phyloP scores from a whole-genome alignment of 2,113 vertebrate species.

The Cyrtonyx montezumae region DNA sequence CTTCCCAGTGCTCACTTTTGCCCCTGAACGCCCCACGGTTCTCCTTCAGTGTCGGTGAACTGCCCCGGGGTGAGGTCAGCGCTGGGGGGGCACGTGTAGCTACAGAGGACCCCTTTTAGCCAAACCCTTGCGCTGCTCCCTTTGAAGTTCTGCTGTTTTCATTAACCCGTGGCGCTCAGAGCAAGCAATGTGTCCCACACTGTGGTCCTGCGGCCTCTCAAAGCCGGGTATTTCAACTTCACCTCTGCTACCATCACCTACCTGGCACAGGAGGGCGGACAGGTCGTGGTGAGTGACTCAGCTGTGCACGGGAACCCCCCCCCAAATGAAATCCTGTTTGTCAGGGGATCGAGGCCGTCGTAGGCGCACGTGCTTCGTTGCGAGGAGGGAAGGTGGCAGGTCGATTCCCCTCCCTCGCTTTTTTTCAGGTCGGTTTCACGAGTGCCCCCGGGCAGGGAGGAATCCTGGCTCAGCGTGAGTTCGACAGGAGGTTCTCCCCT shows the following conservation, averaged over 20 bases:
- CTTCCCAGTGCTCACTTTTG: fast-evolving
- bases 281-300: slow-evolving; percentile 86
- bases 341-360: fast-evolving
- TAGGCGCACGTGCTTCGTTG: fast-evolving
- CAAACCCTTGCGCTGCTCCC: fast-evolving
- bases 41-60: background rate
- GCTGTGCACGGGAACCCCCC: background rate
- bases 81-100: background rate
- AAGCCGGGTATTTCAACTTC: slow-evolving; percentile 97
- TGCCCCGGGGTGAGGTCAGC: background rate
- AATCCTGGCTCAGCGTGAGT: slow-evolving; percentile 94
- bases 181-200: slow-evolving; percentile 97
- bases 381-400: background rate
- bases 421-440: slow-evolving; percentile 88
- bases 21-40: background rate
- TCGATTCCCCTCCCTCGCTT: background rate
- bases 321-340: fast-evolving
- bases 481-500: slow-evolving; percentile 94
- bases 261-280: slow-evolving; percentile 91
- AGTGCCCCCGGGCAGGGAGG: slow-evolving; percentile 95
- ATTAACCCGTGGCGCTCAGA: slow-evolving; percentile 76
- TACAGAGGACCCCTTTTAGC: background rate
- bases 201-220: slow-evolving; percentile 92
- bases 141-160: background rate
- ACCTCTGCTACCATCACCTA: slow-evolving; percentile 94